These are phyloP conservation scores for Camponotus fellah DNA, from an alignment of 2,888 invertebrate species.

Conservation along the genomic window DNA sequence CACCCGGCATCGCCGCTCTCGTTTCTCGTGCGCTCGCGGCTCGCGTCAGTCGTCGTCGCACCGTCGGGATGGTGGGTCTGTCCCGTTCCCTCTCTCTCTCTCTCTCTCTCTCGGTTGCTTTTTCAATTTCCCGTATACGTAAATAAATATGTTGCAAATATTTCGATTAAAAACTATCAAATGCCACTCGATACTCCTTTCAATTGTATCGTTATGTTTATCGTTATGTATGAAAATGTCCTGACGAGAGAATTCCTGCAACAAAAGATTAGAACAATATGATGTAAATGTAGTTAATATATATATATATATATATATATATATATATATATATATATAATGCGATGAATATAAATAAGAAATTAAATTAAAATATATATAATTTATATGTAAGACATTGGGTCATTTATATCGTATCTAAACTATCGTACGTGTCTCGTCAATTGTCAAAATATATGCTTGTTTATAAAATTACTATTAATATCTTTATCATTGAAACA, in stretches of 20 bases:
- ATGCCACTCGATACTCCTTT: background rate
- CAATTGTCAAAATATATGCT: background rate
- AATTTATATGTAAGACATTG: background rate
- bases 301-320: background rate
- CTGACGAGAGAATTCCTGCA: background rate
- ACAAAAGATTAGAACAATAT: background rate
- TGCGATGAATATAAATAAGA: background rate
- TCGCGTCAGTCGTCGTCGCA: conserved; percentile 68
- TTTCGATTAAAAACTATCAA: conserved; percentile 5
- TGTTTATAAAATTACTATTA: background rate
- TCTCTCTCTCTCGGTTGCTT: conserved; percentile 43
- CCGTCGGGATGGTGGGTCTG: conserved; percentile 44
- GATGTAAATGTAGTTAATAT: background rate
- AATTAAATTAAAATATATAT: too few species aligned
- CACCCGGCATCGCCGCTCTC: conserved; percentile 26
- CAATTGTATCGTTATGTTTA: background rate
- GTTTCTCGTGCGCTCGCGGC: conserved; percentile 61
- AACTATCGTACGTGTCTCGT: background rate
- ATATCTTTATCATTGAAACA: background rate
- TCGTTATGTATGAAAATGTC: background rate
- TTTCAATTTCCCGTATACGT: conserved; percentile 33
- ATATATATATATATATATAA: background rate
- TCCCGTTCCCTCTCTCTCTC: conserved; percentile 36
- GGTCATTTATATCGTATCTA: background rate
- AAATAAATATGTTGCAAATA: conserved; percentile 30